Percentiles rank a stretch among this genome's conserved stretches.
Evolutionary conservation across 2,113 vertebrate genomes (phyloP).

Genomic region (Monarcha castaneiventris): DNA sequence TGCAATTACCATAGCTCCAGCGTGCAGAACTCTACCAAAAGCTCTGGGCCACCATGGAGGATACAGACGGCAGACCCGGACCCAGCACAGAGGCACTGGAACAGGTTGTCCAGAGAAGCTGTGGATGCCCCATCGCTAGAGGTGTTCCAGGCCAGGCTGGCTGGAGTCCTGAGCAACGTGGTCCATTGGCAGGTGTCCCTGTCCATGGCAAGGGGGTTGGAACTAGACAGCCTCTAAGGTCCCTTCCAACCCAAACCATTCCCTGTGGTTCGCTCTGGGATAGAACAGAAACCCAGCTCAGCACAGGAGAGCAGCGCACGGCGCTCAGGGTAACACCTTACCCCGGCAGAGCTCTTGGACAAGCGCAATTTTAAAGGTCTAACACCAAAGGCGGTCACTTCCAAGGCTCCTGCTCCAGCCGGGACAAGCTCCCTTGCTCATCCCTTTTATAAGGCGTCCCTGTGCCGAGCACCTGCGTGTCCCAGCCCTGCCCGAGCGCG

Average conservation of each 20-base stretch:
- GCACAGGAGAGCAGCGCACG: too few species aligned
- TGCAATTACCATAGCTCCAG: neutral
- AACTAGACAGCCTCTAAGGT: too few species aligned
- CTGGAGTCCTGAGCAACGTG: rapidly evolving
- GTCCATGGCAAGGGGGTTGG: rapidly evolving
- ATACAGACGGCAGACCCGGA: neutral
- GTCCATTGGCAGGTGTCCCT: neutral
- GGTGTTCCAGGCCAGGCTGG: neutral
- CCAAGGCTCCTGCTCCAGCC: neutral
- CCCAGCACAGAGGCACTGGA: too few species aligned
- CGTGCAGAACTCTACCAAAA: neutral
- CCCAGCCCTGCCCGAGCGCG: neutral
- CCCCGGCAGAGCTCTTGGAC: rapidly evolving
- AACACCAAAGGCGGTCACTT: rapidly evolving
- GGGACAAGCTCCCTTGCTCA: too few species aligned
- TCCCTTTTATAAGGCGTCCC: rapidly evolving
- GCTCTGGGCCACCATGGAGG: rapidly evolving
- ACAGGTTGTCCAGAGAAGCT: neutral
- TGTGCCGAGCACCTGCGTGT: rapidly evolving
- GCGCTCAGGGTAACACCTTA: rapidly evolving
- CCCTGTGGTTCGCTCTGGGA: rapidly evolving
- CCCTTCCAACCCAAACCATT: neutral
- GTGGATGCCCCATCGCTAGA: neutral
- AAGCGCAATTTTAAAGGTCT: neutral
- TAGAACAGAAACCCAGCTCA: rapidly evolving